Conservation (phyloP, 2,113 vertebrate species). For the Smithornis capensis region DNA sequence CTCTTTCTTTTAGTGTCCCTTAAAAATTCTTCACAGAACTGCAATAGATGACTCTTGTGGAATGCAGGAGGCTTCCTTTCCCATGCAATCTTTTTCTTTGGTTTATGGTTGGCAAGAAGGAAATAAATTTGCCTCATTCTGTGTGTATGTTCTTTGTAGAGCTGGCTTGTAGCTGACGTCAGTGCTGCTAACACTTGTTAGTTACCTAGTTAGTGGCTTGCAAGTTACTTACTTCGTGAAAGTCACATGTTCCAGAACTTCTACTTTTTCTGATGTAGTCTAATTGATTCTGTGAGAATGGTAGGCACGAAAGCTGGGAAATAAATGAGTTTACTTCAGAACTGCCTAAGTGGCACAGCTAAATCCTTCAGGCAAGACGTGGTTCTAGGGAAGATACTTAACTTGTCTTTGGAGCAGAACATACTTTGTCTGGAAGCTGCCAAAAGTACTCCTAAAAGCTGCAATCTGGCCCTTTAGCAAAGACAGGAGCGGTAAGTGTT, state of each 20-base stretch:
- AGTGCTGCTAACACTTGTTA: neutral
- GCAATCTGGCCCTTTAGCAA: neutral
- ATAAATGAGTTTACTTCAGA: neutral
- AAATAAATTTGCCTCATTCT: neutral
- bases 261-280: neutral
- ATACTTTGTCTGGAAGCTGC: neutral
- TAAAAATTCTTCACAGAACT: neutral
- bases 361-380: neutral
- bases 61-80: neutral
- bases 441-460: neutral
- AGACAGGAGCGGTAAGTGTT: neutral
- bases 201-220: neutral
- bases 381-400: neutral
- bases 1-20: neutral
- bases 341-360: neutral
- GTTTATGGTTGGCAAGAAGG: neutral
- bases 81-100: neutral
- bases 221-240: neutral
- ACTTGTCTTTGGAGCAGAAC: neutral
- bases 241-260: neutral
- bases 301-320: neutral
- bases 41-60: neutral
- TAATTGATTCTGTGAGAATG: neutral
- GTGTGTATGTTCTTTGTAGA: neutral
- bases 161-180: neutral